These are phyloP conservation scores for Clavelina lepadiformis DNA, from an alignment of 23 tunicate genomes.

Conservation along the genomic window DNA sequence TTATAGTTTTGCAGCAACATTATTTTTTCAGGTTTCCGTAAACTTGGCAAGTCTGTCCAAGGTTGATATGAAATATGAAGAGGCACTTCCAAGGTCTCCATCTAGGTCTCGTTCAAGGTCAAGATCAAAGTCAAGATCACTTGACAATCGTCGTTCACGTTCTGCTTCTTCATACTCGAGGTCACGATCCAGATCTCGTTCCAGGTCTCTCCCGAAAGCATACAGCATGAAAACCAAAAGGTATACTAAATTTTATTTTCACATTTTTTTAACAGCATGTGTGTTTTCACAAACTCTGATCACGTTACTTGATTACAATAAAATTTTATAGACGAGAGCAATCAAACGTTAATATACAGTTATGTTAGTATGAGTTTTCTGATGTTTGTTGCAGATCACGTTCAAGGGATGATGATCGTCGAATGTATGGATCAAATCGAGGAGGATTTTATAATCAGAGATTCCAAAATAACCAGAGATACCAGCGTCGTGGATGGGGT, in stretches of 20 bases:
- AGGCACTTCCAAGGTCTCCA: neutral
- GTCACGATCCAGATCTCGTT: conserved; percentile 27
- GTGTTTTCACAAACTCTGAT: neutral
- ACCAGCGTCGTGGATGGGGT: conserved; percentile 1
- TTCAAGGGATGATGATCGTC: conserved; percentile 5
- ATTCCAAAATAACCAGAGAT: conserved; percentile 4
- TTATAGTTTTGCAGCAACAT: neutral
- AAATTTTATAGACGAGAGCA: no score
- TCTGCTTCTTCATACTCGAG: conserved; percentile 3
- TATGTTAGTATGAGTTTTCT: no score
- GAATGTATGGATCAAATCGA: conserved; percentile 4
- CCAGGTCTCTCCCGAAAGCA: conserved; percentile 34
- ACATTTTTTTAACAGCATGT: no score
- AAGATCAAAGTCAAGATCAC: conserved; percentile 5
- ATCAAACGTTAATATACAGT: no score
- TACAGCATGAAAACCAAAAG: conserved; percentile 14
- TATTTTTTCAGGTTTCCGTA: conserved; percentile 34
- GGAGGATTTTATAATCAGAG: neutral
- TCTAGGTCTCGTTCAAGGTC: conserved; percentile 10
- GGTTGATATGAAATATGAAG: conserved; percentile 25
- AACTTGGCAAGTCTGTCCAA: conserved; percentile 32
- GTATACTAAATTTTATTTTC: neutral
- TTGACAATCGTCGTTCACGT: conserved; percentile 1
- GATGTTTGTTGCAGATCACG: no score
- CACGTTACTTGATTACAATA: neutral